Percentiles rank a stretch among this genome's conserved stretches.
Conservation (phyloP, 2,797 vertebrate species). For the Myioborus melanocephalus region DNA sequence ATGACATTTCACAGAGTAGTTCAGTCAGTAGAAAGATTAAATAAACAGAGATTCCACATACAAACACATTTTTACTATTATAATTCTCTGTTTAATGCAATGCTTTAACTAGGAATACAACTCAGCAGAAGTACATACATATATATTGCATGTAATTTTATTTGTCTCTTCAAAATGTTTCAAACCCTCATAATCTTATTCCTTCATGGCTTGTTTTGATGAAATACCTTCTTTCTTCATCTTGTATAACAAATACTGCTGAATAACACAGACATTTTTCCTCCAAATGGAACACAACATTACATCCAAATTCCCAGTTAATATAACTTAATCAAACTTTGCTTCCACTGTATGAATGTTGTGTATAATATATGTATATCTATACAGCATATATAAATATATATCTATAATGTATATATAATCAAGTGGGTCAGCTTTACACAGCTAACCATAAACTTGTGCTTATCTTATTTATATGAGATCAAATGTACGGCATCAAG, state of each 20-base stretch:
- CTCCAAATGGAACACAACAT: not conserved
- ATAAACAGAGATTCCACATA: constrained; percentile 16
- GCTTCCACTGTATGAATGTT: constrained; percentile 38
- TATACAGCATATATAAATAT: constrained; percentile 65
- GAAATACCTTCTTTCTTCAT: not conserved
- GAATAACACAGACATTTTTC: not conserved
- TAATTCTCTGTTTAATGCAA: constrained; percentile 45
- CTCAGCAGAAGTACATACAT: constrained; percentile 51
- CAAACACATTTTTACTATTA: constrained; percentile 59
- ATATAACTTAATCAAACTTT: constrained; percentile 1
- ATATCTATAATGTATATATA: constrained; percentile 61
- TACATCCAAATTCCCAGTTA: constrained; percentile 34
- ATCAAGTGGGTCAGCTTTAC: constrained; percentile 56
- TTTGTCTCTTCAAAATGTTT: constrained; percentile 27
- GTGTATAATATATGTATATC: constrained; percentile 42
- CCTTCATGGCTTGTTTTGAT: constrained; percentile 13
- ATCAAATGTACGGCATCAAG: constrained; percentile 44
- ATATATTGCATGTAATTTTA: constrained; percentile 46
- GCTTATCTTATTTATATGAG: constrained; percentile 54
- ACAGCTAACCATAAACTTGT: constrained; percentile 61
- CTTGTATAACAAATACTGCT: not conserved
- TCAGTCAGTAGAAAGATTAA: not conserved
- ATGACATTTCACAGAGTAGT: not conserved
- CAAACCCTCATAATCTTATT: not conserved
- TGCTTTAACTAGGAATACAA: constrained; percentile 55